Base-by-base conservation (phyloP, 2,113 vertebrate species). In the Anhinga anhinga region DNA sequence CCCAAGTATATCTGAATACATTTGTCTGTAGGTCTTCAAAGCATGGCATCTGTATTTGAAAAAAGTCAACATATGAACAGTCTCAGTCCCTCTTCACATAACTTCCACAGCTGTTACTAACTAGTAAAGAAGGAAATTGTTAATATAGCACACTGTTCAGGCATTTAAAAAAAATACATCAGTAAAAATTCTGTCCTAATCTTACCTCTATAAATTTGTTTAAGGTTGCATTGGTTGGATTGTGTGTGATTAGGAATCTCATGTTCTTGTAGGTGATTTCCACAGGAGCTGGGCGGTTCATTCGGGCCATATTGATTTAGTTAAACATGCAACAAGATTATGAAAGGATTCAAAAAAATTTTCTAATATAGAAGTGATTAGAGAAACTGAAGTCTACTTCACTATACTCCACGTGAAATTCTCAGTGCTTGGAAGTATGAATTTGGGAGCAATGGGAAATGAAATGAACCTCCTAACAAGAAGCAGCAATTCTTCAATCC, bases 231-330 rank as follows among this genome's bases (percentile, higher is more conserved):
- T 99, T 99, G 98, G 99, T 99, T 95, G 99, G 99, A 97, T 99
- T 99, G 98, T 99, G 99, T 97, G 99, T 99, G 95, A 99, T 99
- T 98, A 99, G 99, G 98, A 99, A 99, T 98, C 99, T 99, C 99
- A 99, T 99, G 98, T 99, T 99, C 98, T 99, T 99, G 98, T 99
- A 99, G 90, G 99, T 99, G 98, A 99, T 99, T 98, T 99, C 99
- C 98, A 99, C 99, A 92, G 99, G 99, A 98, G 99, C 99, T 84
- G 99, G 99, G 98, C 99, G 98, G 98, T 99, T 99, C 99, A 99
- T 99, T 98, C 99, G 99, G 98, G 99, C 99, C 99, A 99, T 99
- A 90, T 96, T 98, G 97, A 98, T 95, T 98, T 98, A 97, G 86
- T 98, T 97, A 95, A 98, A 95, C 95, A 97, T 98, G 97, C 96